Evolutionary conservation across 2,113 vertebrate species (phyloP).

Genomic region (Cricetomys ansorgei): DNA sequence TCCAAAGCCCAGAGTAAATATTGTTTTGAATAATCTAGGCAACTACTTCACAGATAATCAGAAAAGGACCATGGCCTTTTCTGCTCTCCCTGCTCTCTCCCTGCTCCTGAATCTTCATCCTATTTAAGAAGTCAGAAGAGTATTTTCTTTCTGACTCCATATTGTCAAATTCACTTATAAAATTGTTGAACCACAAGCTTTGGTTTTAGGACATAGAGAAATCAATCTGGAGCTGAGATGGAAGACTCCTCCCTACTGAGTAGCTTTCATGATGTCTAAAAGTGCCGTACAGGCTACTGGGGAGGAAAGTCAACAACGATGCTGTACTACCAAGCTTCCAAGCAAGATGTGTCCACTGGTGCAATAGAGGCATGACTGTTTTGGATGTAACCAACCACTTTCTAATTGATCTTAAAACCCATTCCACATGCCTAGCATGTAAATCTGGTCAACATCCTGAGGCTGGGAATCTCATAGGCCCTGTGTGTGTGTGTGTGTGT

Average conservation of each 20-base stretch:
- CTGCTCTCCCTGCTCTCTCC: neutral
- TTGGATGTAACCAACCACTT: neutral
- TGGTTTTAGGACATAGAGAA: neutral
- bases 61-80: neutral
- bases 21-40: neutral
- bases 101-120: neutral
- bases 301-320: neutral
- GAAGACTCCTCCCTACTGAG: neutral
- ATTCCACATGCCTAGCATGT: neutral
- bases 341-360: neutral
- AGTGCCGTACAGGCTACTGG: neutral
- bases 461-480: neutral
- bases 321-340: neutral
- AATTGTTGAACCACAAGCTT: neutral
- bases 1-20: conserved; percentile 37
- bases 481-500: too few species aligned
- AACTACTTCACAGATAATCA: neutral
- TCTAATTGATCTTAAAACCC: neutral
- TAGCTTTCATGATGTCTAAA: neutral
- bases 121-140: neutral
- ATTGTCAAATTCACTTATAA: conserved; percentile 39
- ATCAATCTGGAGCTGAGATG: neutral
- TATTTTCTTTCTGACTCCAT: conserved; percentile 37
- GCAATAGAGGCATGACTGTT: neutral
- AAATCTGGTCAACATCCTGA: neutral